Base-by-base conservation (phyloP, 2,113 vertebrate species). In the Pandion haliaetus region DNA sequence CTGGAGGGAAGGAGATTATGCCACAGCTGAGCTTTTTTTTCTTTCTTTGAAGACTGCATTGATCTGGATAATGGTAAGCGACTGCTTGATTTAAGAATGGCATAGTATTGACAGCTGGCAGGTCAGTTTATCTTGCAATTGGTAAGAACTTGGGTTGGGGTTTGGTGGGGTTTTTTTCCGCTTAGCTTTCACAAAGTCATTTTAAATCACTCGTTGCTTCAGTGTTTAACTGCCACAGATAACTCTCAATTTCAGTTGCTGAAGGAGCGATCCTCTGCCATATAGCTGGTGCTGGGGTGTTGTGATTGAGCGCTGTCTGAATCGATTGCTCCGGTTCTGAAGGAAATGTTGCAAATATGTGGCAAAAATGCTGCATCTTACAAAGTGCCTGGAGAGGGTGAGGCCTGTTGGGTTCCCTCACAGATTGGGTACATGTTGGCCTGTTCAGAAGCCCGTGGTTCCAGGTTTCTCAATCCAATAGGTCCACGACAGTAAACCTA, bases 41-140 rank as follows among this genome's bases (percentile, higher is more conserved):
- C 23, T 25, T 15, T 47, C 18, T 73, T 42, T 59, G 55, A 63
- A 78, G 66, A 23, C 19, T 29, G 1, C 24, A 5, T 28, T 8
- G 61, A 36, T 50, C 70, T 65, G 36, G 62, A 25, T 59, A 69
- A 72, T 5, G 62, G 93, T 90, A 45, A 90, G 91, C 72, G 71
- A 10, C 14, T 74, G 50, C 63, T 73, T 59, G 31, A 11, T 32
- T 74, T 76, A 40, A 72, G 78, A 81, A 47, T 45, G 57, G 24
- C 3, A 7, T 12, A 3, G 1, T 38, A 26, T 6, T 38, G 49
- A 5, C 29, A 32, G 20, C 70, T 36, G 40, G 34, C 10, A 49
- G 34, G 10, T 77, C 19, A n/a, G 19, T 23, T 66, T 63, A 1
- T 32, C 19, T 50, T 23, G 0, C 9, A 9, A 3, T 1, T 1